A percentile compares a stretch with the other conserved stretches of the same genome.
Conservation (phyloP, 2,113 vertebrate genomes). For the Saccopteryx bilineata region DNA sequence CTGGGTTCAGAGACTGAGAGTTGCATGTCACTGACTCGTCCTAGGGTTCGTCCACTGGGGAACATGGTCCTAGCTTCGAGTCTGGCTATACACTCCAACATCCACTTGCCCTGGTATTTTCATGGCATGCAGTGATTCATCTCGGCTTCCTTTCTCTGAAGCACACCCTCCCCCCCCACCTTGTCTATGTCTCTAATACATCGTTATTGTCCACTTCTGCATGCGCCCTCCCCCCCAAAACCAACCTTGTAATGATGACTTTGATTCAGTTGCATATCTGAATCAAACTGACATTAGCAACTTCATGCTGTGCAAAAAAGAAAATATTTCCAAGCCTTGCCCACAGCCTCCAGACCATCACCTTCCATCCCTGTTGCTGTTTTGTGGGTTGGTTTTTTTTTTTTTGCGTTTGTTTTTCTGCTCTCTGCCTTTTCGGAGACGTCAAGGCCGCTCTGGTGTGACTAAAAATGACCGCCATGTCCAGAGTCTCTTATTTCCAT, state of each 20-base stretch:
- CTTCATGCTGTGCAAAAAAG: constrained; percentile 76
- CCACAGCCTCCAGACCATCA: not conserved
- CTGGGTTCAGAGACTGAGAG: constrained; percentile 76
- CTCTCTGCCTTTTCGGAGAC: constrained; percentile 27
- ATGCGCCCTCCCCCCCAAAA: not conserved
- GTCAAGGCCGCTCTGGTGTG: constrained; percentile 41
- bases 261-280: constrained; percentile 80
- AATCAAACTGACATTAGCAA: constrained; percentile 60
- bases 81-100: constrained; percentile 60
- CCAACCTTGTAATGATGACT: constrained; percentile 60
- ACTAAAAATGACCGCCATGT: constrained; percentile 47
- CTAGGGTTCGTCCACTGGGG: constrained; percentile 30
- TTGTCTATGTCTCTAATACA: constrained; percentile 37
- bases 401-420: not conserved
- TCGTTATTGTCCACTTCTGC: not conserved
- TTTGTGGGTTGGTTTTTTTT: not conserved
- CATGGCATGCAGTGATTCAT: constrained; percentile 58
- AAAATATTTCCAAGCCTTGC: constrained; percentile 71
- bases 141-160: constrained; percentile 60
- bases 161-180: not conserved
- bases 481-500: constrained; percentile 55
- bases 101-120: constrained; percentile 67
- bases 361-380: not conserved
- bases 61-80: constrained; percentile 58
- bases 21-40: not conserved